Base-by-base conservation (phyloP, 2,113 vertebrate species). In the Vimba vimba region DNA sequence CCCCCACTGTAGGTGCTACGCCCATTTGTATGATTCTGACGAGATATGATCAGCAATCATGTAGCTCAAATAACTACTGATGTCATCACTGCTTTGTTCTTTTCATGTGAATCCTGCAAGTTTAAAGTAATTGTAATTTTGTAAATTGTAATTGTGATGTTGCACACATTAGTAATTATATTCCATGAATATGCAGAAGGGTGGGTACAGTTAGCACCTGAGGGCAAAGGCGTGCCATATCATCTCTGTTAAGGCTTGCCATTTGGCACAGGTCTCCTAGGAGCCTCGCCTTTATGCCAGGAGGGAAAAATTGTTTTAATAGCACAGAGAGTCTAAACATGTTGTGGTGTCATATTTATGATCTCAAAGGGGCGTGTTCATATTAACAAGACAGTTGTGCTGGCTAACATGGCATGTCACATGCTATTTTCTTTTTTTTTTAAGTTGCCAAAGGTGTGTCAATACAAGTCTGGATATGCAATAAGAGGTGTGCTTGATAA, bases 201-300 rank as follows among this genome's bases (percentile, higher is more conserved):
- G 25, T 19, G 68, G 4, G 21, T 7, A 81, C 77, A 66, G 27
- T 15, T 59, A 36, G 55, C 25, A 74, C 89, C 82, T 5, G 59
- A 80, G 81, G 85, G 47, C 3, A 87, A 57, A 76, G 84, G 89
- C 52, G 78, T 0, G 12, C n/a, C 36, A 25, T 39, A 50, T 71
- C 30, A 62, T 79, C 33, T 39, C 62, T 79, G 62, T 76, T 62
- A 25, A 69, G 43, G 57, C 79, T 55, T 88, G 59, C 75, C 21
- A 21, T 52, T 59, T 55, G 75, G 86, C 85, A 81, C 79, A 82
- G 84, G 82, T 75, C 11, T 4, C 12, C 19, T 17, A 86, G 43
- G 87, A 89, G 89, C 43, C 60, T 47, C 69, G 30, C 81, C 77
- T 80, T 50, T 81, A 27, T 73, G 78, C 75, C 55, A 23, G 57